phyloP scores from a whole-genome alignment of 1,140 invertebrate species.

The Bombyx mori region ASM3026992v2 NC_085119.1:8694001-8694500 shows the following conservation, averaged over 20 bases:
- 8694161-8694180: no score
- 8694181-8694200: no score
- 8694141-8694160: no score
- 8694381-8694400: constrained; percentile 69
- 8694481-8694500: constrained; percentile 67
- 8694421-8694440: constrained; percentile 69
- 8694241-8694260: constrained; percentile 51
- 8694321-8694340: constrained; percentile 66
- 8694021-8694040: no score
- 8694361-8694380: constrained; percentile 71
- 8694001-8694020: no score
- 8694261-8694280: constrained; percentile 29
- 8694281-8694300: constrained; percentile 64
- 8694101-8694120: no score
- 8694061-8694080: no score
- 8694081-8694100: no score
- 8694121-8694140: no score
- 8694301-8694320: constrained; percentile 61
- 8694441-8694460: constrained; percentile 71
- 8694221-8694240: constrained; percentile 29
- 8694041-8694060: no score
- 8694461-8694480: constrained; percentile 70
- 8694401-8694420: constrained; percentile 59
- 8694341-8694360: constrained; percentile 71
- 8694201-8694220: no score